Evolutionary conservation across 2,888 invertebrate species (phyloP).

Genomic region (Drosophila lacicola): DNA sequence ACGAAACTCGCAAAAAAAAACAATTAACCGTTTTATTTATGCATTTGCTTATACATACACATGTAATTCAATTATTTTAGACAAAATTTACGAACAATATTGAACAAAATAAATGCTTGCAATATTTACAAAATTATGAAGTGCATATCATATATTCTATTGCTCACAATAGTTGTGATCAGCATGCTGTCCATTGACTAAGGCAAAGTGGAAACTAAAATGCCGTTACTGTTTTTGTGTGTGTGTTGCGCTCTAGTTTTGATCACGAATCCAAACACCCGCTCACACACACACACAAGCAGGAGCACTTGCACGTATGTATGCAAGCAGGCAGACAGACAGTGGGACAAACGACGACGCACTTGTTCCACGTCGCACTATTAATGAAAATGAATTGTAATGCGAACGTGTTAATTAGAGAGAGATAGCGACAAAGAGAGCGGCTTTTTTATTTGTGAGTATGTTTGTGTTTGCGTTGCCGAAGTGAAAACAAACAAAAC

Average conservation of each 20-base stretch:
- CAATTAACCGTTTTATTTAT: too few relatives aligned
- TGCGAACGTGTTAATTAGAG: slow-evolving; percentile 71
- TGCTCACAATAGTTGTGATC: slow-evolving; percentile 9
- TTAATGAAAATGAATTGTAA: slow-evolving; percentile 78
- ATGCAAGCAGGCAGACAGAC: slow-evolving; percentile 15
- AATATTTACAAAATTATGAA: background rate
- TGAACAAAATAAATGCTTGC: too few relatives aligned
- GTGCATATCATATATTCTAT: background rate
- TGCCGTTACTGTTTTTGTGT: slow-evolving; percentile 69
- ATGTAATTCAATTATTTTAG: background rate
- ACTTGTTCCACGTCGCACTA: slow-evolving; percentile 67
- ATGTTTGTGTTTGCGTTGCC: slow-evolving; percentile 34
- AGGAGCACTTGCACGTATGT: slow-evolving; percentile 3
- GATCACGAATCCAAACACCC: slow-evolving; percentile 41
- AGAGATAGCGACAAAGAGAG: slow-evolving; percentile 30
- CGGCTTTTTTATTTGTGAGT: slow-evolving; percentile 16
- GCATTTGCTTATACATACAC: background rate
- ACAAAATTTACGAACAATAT: too few relatives aligned
- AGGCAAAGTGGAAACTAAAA: slow-evolving; percentile 37
- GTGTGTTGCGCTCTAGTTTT: slow-evolving; percentile 61
- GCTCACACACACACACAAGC: slow-evolving; percentile 5
- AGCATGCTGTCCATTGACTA: slow-evolving; percentile 23
- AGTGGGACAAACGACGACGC: slow-evolving; percentile 37
- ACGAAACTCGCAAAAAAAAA: background rate
- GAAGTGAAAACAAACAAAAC: slow-evolving; percentile 61